Evolutionary conservation across 2,888 invertebrate species (phyloP).

Genomic region (Thymelicus lineola): DNA sequence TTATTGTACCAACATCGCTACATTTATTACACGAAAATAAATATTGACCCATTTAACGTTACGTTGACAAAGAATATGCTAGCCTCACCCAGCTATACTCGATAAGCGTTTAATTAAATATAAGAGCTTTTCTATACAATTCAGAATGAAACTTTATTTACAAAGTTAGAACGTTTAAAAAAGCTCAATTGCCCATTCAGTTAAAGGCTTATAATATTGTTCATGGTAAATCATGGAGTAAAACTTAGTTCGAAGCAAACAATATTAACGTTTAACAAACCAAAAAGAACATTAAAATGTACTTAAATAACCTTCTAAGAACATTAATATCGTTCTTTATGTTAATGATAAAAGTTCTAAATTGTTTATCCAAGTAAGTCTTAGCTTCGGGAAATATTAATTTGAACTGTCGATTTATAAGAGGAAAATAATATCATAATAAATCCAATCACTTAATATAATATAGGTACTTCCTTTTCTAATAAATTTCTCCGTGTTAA

Average conservation of each 20-base stretch:
- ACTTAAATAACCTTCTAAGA: too few species aligned
- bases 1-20: neutral
- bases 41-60: slow-evolving; percentile 19
- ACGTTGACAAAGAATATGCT: slow-evolving; percentile 16
- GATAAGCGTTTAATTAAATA: slow-evolving; percentile 30
- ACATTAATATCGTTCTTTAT: neutral
- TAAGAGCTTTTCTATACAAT: slow-evolving; percentile 30
- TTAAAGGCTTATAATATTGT: slow-evolving; percentile 7
- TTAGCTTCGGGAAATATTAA: slow-evolving; percentile 5
- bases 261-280: too few species aligned
- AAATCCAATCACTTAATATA: too few species aligned
- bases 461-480: too few species aligned
- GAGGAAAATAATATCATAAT: too few species aligned
- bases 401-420: neutral
- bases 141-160: slow-evolving; percentile 24
- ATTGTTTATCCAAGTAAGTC: neutral
- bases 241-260: too few species aligned
- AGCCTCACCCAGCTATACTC: slow-evolving; percentile 2
- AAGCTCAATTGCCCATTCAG: slow-evolving; percentile 18
- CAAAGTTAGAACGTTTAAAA: slow-evolving; percentile 24
- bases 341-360: slow-evolving; percentile 19
- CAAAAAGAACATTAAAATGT: too few species aligned
- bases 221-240: neutral
- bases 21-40: neutral
- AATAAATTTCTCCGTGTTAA: slow-evolving; percentile 42